Percentiles rank a stretch among this genome's conserved stretches.
These are phyloP conservation scores for Ia io DNA, from an alignment of 2,113 vertebrate species.

Conservation along the genomic window DNA sequence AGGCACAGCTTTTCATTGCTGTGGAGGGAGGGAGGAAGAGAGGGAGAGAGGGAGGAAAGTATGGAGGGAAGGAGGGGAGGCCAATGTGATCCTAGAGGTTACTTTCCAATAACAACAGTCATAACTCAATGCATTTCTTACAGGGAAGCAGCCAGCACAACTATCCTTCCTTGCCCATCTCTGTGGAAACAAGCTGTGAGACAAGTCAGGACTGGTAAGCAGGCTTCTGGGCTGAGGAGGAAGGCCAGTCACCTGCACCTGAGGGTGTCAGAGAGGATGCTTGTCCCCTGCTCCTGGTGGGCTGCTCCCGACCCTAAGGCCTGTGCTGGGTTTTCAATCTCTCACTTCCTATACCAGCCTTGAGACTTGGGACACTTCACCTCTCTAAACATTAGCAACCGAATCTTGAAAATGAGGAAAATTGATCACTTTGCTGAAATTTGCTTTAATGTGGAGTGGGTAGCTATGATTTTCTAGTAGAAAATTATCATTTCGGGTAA, in stretches of 20 bases:
- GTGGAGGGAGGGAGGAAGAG: not conserved
- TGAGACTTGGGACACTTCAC: not conserved
- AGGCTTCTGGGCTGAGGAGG: not conserved
- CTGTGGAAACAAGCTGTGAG: too few relatives aligned
- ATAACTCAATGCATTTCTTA: accelerated
- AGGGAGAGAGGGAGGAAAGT: too few relatives aligned
- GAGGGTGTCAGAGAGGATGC: not conserved
- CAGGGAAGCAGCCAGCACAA: accelerated
- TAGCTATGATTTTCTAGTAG: not conserved
- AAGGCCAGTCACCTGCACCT: not conserved
- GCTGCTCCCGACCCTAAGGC: not conserved
- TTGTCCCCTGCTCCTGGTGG: not conserved
- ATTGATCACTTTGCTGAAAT: not conserved
- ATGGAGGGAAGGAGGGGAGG: not conserved
- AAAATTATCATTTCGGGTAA: not conserved
- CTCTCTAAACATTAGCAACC: too few relatives aligned
- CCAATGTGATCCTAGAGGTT: accelerated
- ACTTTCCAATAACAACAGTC: not conserved
- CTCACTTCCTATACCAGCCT: accelerated
- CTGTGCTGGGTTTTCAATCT: not conserved
- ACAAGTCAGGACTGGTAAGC: not conserved
- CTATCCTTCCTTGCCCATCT: not conserved
- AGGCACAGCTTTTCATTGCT: accelerated
- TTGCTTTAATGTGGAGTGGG: accelerated
- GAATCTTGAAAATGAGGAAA: not conserved